A percentile compares a stretch with the other conserved stretches of the same genome.
Evolutionary conservation across 2,888 invertebrate species (phyloP).

Genomic region (Hemithea aestivaria): DNA sequence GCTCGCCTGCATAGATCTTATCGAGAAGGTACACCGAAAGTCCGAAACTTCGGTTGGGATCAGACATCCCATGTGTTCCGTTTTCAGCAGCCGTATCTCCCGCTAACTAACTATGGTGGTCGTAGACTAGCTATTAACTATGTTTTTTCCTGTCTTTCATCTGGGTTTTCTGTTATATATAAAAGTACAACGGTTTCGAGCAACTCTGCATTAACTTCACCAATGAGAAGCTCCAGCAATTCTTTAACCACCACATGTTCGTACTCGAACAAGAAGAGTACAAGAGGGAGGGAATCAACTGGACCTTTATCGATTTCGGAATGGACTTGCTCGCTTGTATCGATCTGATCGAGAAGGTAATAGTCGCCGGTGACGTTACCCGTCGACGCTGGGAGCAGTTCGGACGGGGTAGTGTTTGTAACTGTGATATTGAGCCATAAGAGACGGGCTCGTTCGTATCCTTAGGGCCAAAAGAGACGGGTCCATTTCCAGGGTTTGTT

Average conservation of each 20-base stretch:
- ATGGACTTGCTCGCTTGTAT: slow-evolving; percentile 98
- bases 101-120: slow-evolving; percentile 42
- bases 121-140: slow-evolving; percentile 38
- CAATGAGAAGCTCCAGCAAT: slow-evolving; percentile 98
- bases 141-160: slow-evolving; percentile 45
- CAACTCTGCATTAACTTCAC: slow-evolving; percentile 99
- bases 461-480: slow-evolving; percentile 17
- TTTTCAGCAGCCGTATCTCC: slow-evolving; percentile 41
- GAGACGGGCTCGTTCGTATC: slow-evolving; percentile 30
- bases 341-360: slow-evolving; percentile 96
- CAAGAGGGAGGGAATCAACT: slow-evolving; percentile 95
- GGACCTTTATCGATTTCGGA: slow-evolving; percentile 98
- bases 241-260: slow-evolving; percentile 99
- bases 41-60: slow-evolving; percentile 45
- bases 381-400: slow-evolving; percentile 45
- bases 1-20: slow-evolving; percentile 98
- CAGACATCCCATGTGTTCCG: slow-evolving; percentile 37
- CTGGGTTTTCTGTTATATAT: slow-evolving; percentile 55
- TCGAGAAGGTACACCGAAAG: slow-evolving; percentile 92
- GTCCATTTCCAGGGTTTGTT: slow-evolving; percentile 22
- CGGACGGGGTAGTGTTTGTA: slow-evolving; percentile 34
- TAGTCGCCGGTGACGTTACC: slow-evolving; percentile 43
- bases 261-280: slow-evolving; percentile 98
- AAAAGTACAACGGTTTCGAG: slow-evolving; percentile 96
- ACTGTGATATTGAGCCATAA: slow-evolving; percentile 26